These are phyloP conservation scores for Microctonus hyperodae DNA, from an alignment of 2,888 invertebrate genomes.

Conservation along the genomic window DNA sequence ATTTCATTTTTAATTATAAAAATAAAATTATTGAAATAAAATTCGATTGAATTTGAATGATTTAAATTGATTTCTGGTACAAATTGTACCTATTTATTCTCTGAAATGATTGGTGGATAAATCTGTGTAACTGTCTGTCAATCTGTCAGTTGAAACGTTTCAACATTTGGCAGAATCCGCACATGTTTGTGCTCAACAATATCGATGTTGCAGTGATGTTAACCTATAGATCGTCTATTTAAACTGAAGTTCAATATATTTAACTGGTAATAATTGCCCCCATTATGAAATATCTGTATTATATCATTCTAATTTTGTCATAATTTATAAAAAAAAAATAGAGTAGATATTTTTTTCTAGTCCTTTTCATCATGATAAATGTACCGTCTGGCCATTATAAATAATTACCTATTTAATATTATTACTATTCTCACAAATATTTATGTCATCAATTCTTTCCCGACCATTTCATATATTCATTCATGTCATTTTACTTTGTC, in stretches of 20 bases:
- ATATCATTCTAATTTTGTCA: not conserved
- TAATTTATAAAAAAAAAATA: too few species aligned
- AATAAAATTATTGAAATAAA: too few species aligned
- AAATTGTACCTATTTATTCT: not conserved
- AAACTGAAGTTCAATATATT: not conserved
- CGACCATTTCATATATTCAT: too few species aligned
- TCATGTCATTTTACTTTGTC: too few species aligned
- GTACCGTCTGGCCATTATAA: too few species aligned
- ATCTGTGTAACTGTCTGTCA: conserved; percentile 31
- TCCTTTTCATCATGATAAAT: too few species aligned
- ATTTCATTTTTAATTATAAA: not conserved
- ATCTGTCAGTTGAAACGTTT: conserved; percentile 28
- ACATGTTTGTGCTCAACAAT: conserved; percentile 4
- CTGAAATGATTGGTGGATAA: conserved; percentile 32
- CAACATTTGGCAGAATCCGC: conserved; percentile 30
- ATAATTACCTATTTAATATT: too few species aligned
- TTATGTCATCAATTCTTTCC: too few species aligned
- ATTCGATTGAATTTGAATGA: too few species aligned
- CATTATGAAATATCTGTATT: not conserved
- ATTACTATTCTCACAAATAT: too few species aligned
- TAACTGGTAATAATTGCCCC: not conserved
- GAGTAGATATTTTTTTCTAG: too few species aligned
- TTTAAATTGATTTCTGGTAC: not conserved
- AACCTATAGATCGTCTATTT: conserved; percentile 2
- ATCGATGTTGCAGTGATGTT: not conserved